Percentiles rank a stretch among this genome's conserved stretches.
Evolutionary conservation across 2,888 invertebrate genomes (phyloP).

Genomic region (Pilophorus perplexus): DNA sequence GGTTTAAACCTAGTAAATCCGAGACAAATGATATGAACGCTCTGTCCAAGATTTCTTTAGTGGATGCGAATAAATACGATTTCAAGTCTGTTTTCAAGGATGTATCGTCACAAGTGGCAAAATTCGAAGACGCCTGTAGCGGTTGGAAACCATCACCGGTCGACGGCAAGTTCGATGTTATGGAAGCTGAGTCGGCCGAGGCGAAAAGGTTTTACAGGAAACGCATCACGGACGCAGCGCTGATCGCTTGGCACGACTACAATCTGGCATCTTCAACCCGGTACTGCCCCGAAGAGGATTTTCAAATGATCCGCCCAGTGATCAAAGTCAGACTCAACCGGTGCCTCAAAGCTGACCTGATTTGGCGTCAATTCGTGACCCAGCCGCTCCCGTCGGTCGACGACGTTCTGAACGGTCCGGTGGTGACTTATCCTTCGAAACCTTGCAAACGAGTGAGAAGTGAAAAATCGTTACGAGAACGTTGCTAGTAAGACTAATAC

Average conservation of each 20-base stretch:
- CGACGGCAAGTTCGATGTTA: conserved; percentile 17
- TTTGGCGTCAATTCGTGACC: conserved; percentile 14
- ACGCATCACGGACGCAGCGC: conserved; percentile 20
- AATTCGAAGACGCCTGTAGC: conserved; percentile 21
- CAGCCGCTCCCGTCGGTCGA: conserved; percentile 16
- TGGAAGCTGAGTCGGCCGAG: conserved; percentile 21
- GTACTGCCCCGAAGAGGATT: neutral
- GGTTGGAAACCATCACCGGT: conserved; percentile 5
- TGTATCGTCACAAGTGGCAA: conserved; percentile 15
- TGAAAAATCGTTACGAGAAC: no score
- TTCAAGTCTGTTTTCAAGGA: conserved; percentile 33
- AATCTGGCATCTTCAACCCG: conserved; percentile 10
- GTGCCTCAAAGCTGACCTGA: conserved; percentile 8
- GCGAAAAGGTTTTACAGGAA: conserved; percentile 23
- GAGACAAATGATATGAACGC: neutral
- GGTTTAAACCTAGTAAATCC: neutral
- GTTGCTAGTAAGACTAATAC: no score
- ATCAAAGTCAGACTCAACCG: conserved; percentile 11
- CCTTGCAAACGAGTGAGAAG: no score
- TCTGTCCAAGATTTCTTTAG: conserved; percentile 9
- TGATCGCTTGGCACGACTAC: conserved; percentile 36
- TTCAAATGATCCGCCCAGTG: neutral
- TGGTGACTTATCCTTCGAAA: no score
- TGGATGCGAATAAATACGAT: conserved; percentile 15
- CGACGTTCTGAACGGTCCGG: neutral